phyloP scores from a whole-genome alignment of 2,888 invertebrate species.

The Acanthacorydalis orientalis region DNA sequence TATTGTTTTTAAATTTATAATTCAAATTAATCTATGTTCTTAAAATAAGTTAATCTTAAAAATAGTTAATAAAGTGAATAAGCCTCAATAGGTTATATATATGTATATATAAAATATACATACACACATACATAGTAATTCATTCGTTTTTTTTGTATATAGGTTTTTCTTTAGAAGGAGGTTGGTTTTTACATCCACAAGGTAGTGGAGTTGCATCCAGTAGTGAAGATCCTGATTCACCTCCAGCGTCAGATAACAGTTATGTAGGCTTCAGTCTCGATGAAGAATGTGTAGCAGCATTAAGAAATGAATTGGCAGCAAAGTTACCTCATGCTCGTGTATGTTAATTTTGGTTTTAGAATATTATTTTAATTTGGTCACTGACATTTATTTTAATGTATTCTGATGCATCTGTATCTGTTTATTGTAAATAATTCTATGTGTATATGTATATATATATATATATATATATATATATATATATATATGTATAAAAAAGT shows the following conservation, averaged over 20 bases:
- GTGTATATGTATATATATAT: too few relatives aligned
- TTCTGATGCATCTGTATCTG: too few relatives aligned
- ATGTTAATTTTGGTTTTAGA: not conserved
- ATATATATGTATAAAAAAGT: too few relatives aligned
- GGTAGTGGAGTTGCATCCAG: constrained; percentile 5
- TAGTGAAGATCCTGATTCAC: constrained; percentile 17
- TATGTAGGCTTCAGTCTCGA: constrained; percentile 43
- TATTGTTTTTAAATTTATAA: too few relatives aligned
- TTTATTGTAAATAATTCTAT: too few relatives aligned
- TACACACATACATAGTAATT: too few relatives aligned
- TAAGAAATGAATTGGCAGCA: constrained; percentile 49
- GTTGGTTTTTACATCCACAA: constrained; percentile 29
- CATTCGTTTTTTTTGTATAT: not conserved
- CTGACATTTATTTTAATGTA: not conserved
- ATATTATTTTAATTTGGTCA: not conserved
- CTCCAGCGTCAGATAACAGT: constrained; percentile 13
- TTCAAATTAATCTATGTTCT: too few relatives aligned
- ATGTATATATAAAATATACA: too few relatives aligned
- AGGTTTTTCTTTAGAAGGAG: constrained; percentile 11
- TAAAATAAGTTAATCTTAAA: too few relatives aligned
- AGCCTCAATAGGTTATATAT: too few relatives aligned
- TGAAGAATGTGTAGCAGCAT: constrained; percentile 52
- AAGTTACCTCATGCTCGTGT: constrained; percentile 45
- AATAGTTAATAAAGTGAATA: too few relatives aligned
- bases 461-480: too few relatives aligned